Evolutionary conservation across 2,888 invertebrate species (phyloP).

Genomic region (Volucella bombylans): DNA sequence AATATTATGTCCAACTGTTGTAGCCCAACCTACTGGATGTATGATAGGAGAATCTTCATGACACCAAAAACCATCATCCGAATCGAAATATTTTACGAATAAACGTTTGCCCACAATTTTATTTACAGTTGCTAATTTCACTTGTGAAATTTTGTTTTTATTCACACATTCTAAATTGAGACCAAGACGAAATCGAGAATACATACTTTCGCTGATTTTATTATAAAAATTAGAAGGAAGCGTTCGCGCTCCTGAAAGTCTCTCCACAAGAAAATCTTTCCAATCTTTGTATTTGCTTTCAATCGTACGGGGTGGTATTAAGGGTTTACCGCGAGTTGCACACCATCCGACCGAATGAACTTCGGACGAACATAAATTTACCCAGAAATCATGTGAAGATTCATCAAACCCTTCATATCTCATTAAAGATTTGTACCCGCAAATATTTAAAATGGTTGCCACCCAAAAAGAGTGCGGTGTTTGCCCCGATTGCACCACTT

Average conservation of each 20-base stretch:
- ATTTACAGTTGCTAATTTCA: constrained; percentile 93
- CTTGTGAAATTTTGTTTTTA: constrained; percentile 96
- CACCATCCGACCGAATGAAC: constrained; percentile 99
- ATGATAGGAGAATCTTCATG: constrained; percentile 97
- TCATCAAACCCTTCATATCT: constrained; percentile 96
- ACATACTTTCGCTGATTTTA: constrained; percentile 92
- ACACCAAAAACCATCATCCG: constrained; percentile 97
- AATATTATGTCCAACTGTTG: constrained; percentile 92
- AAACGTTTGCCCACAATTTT: constrained; percentile 96
- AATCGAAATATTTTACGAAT: constrained; percentile 94
- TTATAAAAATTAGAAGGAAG: constrained; percentile 95
- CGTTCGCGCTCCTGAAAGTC: constrained; percentile 96
- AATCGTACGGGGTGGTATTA: constrained; percentile 96
- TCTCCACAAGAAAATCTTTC: constrained; percentile 96
- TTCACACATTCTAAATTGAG: constrained; percentile 96
- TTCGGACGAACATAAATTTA: constrained; percentile 95
- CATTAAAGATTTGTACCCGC: constrained; percentile 91
- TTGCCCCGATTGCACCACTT: constrained; percentile 85
- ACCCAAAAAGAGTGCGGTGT: constrained; percentile 97
- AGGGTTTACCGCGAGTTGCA: constrained; percentile 95
- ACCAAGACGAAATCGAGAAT: constrained; percentile 91
- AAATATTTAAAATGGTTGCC: constrained; percentile 94
- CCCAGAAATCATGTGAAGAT: constrained; percentile 96
- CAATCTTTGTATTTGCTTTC: constrained; percentile 97
- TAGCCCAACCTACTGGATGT: constrained; percentile 98